These are phyloP conservation scores for Lithophane leautieri DNA, from an alignment of 2,888 invertebrate genomes.

Conservation along the genomic window DNA sequence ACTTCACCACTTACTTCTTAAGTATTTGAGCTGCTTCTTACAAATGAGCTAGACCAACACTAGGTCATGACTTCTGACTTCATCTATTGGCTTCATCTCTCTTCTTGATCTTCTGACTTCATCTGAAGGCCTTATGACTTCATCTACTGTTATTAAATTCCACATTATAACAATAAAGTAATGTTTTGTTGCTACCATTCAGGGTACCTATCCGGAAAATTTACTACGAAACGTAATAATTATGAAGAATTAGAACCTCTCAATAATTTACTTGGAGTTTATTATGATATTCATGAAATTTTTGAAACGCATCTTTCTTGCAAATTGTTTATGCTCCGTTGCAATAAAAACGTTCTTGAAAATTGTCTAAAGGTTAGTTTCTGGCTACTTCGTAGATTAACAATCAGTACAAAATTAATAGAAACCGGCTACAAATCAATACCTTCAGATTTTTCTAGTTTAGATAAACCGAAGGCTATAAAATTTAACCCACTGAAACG, in stretches of 20 bases:
- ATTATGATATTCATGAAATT: slow-evolving; percentile 15
- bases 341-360: neutral
- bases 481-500: neutral
- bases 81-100: neutral
- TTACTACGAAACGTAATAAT: neutral
- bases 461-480: neutral
- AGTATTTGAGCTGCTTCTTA: too few relatives aligned
- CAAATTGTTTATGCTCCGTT: slow-evolving; percentile 1
- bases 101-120: neutral
- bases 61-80: neutral
- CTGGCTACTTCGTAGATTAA: neutral
- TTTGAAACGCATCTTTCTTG: slow-evolving; percentile 3
- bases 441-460: neutral
- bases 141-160: slow-evolving; percentile 4
- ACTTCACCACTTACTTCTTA: too few relatives aligned
- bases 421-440: neutral
- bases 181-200: neutral
- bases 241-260: slow-evolving; percentile 14
- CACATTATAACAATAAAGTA: neutral
- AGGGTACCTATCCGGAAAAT: neutral
- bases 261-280: slow-evolving; percentile 1
- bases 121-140: neutral
- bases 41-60: too few relatives aligned
- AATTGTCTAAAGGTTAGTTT: neutral
- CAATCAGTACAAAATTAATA: neutral